These are phyloP conservation scores for Hypotaenidia philippensis DNA, from an alignment of 2,797 vertebrate species.

Conservation along the genomic window DNA sequence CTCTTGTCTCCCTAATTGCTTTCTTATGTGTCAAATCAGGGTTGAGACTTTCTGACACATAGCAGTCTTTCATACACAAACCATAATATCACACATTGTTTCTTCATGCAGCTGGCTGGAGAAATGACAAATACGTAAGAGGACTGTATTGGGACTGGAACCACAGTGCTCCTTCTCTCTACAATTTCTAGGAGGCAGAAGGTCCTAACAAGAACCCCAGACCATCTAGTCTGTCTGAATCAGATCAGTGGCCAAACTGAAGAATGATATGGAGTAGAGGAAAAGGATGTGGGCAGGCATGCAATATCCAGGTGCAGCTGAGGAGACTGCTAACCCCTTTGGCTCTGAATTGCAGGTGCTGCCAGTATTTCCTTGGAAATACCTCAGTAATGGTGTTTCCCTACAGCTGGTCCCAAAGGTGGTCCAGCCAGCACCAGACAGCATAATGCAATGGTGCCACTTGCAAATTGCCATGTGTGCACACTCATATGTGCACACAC, in stretches of 20 bases:
- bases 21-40: not conserved
- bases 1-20: not conserved
- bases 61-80: not conserved
- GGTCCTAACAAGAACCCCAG: not conserved
- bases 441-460: fast-evolving
- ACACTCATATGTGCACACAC: too few species aligned
- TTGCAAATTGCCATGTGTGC: not conserved
- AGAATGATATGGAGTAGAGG: not conserved
- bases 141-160: not conserved
- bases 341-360: not conserved
- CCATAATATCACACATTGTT: not conserved
- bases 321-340: not conserved
- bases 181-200: not conserved
- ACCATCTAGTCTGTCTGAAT: not conserved
- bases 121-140: not conserved
- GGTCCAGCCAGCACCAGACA: not conserved
- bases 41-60: not conserved
- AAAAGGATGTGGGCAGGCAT: not conserved
- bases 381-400: not conserved
- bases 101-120: not conserved
- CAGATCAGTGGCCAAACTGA: not conserved
- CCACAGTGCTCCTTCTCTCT: not conserved
- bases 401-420: not conserved
- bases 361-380: not conserved
- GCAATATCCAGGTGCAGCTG: not conserved